These are phyloP conservation scores for Xestia ashworthii DNA, from an alignment of 2,888 invertebrate species.

Conservation along the genomic window DNA sequence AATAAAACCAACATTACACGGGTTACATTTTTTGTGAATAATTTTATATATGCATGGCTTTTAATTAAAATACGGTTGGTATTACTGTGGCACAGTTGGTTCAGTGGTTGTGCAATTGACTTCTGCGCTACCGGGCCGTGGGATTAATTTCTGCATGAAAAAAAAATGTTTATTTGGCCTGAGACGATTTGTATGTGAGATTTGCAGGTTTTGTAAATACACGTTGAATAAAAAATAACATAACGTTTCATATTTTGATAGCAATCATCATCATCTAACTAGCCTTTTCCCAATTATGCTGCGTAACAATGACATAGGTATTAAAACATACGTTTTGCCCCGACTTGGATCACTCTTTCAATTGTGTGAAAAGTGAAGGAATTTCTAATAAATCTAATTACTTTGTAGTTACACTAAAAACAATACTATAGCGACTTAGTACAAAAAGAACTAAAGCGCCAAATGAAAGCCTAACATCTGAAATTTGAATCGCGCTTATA, in stretches of 20 bases:
- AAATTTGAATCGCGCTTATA: neutral
- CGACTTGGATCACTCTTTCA: neutral
- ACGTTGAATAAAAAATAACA: neutral
- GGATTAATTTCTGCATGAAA: conserved; percentile 17
- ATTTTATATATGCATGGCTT: neutral
- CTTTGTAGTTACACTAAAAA: neutral
- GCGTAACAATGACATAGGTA: neutral
- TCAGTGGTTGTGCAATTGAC: conserved; percentile 10
- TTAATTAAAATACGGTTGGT: conserved; percentile 26
- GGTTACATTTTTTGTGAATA: neutral
- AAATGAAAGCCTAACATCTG: neutral
- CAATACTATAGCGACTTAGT: too few species aligned
- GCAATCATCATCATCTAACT: too few species aligned
- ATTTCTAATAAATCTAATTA: neutral
- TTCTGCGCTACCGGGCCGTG: conserved; percentile 8
- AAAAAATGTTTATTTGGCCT: neutral
- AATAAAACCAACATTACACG: neutral
- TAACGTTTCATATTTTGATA: neutral
- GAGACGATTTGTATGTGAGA: neutral
- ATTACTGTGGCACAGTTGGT: neutral
- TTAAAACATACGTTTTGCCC: neutral
- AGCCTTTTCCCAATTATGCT: too few species aligned
- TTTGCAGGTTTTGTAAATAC: neutral
- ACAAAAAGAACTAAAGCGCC: too few species aligned
- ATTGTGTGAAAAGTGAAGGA: neutral